Percentiles rank a stretch among this genome's conserved stretches.
Evolutionary conservation across 2,888 invertebrate species (phyloP).

Genomic region (Cyaniris semiargus): DNA sequence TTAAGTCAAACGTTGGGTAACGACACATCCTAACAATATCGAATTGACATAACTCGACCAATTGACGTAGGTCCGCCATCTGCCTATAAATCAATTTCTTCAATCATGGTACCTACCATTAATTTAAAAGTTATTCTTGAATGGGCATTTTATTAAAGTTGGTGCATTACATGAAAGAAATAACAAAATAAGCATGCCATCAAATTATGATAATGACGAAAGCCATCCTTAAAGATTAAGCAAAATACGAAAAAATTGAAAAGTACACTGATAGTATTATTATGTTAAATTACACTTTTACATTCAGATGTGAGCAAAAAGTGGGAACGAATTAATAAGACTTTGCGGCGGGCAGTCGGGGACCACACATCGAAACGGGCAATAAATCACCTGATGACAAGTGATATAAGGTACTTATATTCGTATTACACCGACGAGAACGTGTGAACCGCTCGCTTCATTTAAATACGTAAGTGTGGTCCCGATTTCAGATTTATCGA

Average conservation of each 20-base stretch:
- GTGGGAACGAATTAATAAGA: constrained; percentile 15
- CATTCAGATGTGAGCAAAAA: neutral
- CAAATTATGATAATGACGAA: neutral
- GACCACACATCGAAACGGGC: constrained; percentile 11
- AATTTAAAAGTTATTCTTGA: too few species aligned
- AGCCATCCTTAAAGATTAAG: neutral
- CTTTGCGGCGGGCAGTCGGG: neutral
- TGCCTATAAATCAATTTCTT: too few species aligned
- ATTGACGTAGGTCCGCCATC: too few species aligned
- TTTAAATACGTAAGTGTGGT: constrained; percentile 10
- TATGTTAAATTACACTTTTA: constrained; percentile 2
- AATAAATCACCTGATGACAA: constrained; percentile 13
- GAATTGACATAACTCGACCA: too few species aligned
- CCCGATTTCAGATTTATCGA: neutral
- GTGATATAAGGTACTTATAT: constrained; percentile 22
- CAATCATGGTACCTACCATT: too few species aligned
- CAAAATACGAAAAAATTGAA: constrained; percentile 10
- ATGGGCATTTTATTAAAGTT: too few species aligned
- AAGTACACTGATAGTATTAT: neutral
- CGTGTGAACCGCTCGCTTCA: constrained; percentile 5
- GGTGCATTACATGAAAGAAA: too few species aligned
- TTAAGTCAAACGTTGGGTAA: too few species aligned
- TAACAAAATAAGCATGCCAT: neutral
- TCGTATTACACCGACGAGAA: neutral
- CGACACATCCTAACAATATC: too few species aligned